phyloP scores from a whole-genome alignment of 1,140 invertebrate species.

The Oryctes rhinoceros region DNA sequence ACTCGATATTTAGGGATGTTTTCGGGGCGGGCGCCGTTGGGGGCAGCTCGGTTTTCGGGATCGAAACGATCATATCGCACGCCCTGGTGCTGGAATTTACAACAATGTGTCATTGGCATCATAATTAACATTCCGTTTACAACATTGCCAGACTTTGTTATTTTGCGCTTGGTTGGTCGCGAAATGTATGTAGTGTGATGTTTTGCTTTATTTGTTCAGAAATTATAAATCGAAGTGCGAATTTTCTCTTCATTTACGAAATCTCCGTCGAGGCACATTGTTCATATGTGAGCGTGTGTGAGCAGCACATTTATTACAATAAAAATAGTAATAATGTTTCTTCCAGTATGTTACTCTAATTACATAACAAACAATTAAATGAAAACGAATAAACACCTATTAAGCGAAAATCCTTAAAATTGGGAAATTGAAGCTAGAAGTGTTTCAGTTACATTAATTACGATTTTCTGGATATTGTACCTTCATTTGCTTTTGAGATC shows the following conservation, averaged over 20 bases:
- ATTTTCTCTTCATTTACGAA: neutral
- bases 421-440: no score
- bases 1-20: slow-evolving; percentile 53
- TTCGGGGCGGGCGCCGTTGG: slow-evolving; percentile 43
- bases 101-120: slow-evolving; percentile 56
- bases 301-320: no score
- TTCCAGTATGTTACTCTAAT: no score
- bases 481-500: no score
- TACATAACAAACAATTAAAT: no score
- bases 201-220: slow-evolving; percentile 34
- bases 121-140: slow-evolving; percentile 58
- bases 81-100: slow-evolving; percentile 55
- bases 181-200: slow-evolving; percentile 22
- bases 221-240: neutral
- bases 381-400: no score
- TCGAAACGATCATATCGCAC: slow-evolving; percentile 52
- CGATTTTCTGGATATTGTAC: no score
- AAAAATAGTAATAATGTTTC: no score
- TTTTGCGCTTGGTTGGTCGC: slow-evolving; percentile 46
- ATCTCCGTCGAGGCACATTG: no score
- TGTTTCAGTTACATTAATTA: no score
- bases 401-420: no score
- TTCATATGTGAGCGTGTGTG: no score
- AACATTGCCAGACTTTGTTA: slow-evolving; percentile 52
- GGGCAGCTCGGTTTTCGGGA: slow-evolving; percentile 47